A percentile compares a stretch with the other conserved stretches of the same genome.
Evolutionary conservation across 2,113 vertebrate genomes (phyloP).

Genomic region (Phasianus colchicus): DNA sequence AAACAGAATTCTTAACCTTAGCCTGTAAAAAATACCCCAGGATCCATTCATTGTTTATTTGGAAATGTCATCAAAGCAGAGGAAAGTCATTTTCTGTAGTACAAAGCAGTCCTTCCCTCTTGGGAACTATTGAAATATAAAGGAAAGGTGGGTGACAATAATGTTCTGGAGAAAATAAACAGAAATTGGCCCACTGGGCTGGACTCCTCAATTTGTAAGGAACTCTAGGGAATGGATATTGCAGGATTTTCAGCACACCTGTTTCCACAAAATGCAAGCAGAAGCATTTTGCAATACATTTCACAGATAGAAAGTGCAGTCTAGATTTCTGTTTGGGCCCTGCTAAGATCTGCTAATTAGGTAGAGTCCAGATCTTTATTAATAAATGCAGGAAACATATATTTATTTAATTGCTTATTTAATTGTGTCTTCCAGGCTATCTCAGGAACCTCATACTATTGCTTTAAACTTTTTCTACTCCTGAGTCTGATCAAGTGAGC

Average conservation of each 20-base stretch:
- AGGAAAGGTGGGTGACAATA: not conserved
- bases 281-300: not conserved
- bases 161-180: not conserved
- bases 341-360: not conserved
- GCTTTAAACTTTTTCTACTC: not conserved
- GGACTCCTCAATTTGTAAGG: not conserved
- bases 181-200: not conserved
- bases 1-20: not conserved
- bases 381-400: not conserved
- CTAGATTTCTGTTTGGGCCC: rapidly evolving
- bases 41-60: not conserved
- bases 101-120: not conserved
- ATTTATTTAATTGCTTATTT: not conserved
- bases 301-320: not conserved
- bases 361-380: not conserved
- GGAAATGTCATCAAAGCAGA: not conserved
- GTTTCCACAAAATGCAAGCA: not conserved
- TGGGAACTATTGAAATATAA: not conserved
- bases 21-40: rapidly evolving
- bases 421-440: not conserved
- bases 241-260: not conserved
- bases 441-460: not conserved
- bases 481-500: not conserved
- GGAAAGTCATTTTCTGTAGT: not conserved
- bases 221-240: not conserved